Percentiles rank a stretch among this genome's conserved stretches.
phyloP scores from a whole-genome alignment of 1,140 invertebrate genomes.

The Magallana ariakensis region DNA sequence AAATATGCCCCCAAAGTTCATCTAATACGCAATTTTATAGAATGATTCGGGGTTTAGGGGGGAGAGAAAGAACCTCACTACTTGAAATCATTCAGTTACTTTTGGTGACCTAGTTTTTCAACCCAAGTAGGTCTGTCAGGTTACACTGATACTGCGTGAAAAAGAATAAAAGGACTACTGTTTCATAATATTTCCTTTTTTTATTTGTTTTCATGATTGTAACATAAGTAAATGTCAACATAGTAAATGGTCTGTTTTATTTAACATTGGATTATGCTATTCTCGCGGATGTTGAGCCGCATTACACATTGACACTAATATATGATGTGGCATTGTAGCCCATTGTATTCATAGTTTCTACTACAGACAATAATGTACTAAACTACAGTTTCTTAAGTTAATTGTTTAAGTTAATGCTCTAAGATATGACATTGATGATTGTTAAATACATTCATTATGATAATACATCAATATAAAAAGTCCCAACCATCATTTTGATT shows the following conservation, averaged over 20 bases:
- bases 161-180: not conserved
- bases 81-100: not conserved
- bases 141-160: not conserved
- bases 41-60: not conserved
- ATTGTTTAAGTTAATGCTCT: not conserved
- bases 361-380: constrained; percentile 19
- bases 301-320: constrained; percentile 15
- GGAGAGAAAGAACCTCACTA: not conserved
- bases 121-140: too few relatives aligned
- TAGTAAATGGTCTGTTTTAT: constrained; percentile 48
- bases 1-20: not conserved
- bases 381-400: not conserved
- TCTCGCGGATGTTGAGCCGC: constrained; percentile 22
- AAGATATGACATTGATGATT: constrained; percentile 8
- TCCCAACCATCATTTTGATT: constrained; percentile 21
- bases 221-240: constrained; percentile 51
- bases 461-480: constrained; percentile 33
- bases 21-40: not conserved
- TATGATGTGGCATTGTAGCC: not conserved
- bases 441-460: constrained; percentile 25
- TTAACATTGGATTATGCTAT: constrained; percentile 47
- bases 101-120: not conserved
- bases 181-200: constrained; percentile 44
- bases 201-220: constrained; percentile 50
- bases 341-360: not conserved